These are phyloP conservation scores for Ganaspis sp. DNA, from an alignment of 1,140 invertebrate species.

Conservation along the genomic window DNA sequence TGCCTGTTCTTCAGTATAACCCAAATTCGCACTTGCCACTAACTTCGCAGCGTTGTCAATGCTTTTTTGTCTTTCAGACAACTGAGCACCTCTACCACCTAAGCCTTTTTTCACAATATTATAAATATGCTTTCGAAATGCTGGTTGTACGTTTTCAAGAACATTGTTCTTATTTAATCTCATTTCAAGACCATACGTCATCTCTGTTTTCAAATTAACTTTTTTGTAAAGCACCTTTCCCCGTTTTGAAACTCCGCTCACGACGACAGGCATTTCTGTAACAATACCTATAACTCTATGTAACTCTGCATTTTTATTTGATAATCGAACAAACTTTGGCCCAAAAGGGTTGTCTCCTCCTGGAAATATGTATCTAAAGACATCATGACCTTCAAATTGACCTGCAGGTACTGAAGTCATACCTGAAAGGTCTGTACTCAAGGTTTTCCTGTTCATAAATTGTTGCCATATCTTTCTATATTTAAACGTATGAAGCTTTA, in stretches of 20 bases:
- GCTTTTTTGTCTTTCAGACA: background rate
- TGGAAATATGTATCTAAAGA: background rate
- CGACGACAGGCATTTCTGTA: background rate
- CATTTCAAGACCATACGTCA: background rate
- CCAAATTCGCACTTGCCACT: background rate
- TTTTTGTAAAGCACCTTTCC: background rate
- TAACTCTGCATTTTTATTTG: background rate
- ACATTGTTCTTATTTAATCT: background rate
- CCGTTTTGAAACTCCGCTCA: background rate
- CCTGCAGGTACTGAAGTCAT: background rate
- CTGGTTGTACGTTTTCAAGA: background rate
- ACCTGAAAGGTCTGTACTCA: background rate
- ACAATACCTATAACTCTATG: background rate
- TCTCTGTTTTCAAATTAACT: background rate
- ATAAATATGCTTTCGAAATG: background rate
- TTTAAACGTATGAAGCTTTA: background rate
- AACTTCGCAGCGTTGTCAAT: background rate
- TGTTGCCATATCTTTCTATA: background rate
- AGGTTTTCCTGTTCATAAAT: background rate
- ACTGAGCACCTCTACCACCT: background rate
- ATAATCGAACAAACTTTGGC: background rate
- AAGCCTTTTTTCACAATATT: background rate
- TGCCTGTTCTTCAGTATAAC: too few relatives aligned
- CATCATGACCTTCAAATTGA: background rate
- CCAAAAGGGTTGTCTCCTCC: background rate